Percentiles rank a stretch among this genome's conserved stretches.
Evolutionary conservation across 1,140 invertebrate species (phyloP).

Genomic region (Formica selysi): DNA sequence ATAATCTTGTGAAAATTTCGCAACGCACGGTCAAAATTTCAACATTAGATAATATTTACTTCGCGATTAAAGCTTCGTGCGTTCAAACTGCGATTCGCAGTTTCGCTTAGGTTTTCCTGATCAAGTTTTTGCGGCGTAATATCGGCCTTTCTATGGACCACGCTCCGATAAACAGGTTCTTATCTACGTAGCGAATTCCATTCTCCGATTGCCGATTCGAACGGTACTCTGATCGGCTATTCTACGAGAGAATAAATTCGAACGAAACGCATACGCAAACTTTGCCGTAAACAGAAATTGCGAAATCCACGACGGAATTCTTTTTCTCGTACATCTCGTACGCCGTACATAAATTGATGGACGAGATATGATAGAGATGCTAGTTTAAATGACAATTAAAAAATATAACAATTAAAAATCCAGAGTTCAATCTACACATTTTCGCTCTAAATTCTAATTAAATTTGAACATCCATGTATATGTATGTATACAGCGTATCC

Average conservation of each 20-base stretch:
- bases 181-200: constrained; percentile 43
- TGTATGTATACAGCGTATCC: neutral
- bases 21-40: neutral
- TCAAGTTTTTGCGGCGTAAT: neutral
- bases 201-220: constrained; percentile 31
- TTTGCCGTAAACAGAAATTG: neutral
- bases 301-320: constrained; percentile 11
- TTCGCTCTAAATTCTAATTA: neutral
- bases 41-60: neutral
- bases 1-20: neutral
- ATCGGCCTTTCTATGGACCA: constrained; percentile 25
- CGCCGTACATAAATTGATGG: neutral
- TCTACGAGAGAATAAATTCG: constrained; percentile 26
- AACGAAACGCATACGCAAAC: neutral
- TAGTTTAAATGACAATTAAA: neutral
- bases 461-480: neutral
- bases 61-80: neutral
- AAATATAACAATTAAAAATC: neutral
- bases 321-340: too few species aligned
- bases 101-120: neutral
- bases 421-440: neutral
- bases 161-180: constrained; percentile 67
- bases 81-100: neutral
- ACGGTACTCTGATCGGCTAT: neutral
- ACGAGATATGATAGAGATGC: neutral